phyloP scores from a whole-genome alignment of 1,140 invertebrate species.

The Fopius arisanus region DNA sequence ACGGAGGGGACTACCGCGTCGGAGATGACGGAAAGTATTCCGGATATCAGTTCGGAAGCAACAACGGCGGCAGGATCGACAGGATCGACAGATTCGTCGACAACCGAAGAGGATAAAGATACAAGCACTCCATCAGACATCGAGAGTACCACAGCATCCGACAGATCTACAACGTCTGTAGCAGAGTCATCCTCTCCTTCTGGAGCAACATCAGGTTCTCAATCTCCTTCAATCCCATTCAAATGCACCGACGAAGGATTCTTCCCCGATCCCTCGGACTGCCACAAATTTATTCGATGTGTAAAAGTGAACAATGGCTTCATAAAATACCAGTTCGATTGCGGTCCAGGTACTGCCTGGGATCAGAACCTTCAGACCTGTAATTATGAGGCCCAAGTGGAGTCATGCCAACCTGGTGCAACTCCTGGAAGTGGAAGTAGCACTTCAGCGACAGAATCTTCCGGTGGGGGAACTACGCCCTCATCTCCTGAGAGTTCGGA shows the following conservation, averaged over 20 bases:
- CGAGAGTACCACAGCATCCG: background rate
- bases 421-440: too few species aligned
- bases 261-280: conserved; percentile 69
- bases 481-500: conserved; percentile 3
- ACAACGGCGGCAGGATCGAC: background rate
- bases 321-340: conserved; percentile 54
- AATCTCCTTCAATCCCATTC: conserved; percentile 48
- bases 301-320: conserved; percentile 59
- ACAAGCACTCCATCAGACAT: background rate
- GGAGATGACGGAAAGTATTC: background rate
- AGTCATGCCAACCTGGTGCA: conserved; percentile 41
- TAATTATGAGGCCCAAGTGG: conserved; percentile 49
- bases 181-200: background rate
- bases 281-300: conserved; percentile 70
- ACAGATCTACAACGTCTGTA: background rate
- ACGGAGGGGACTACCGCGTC: background rate
- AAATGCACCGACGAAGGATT: conserved; percentile 74
- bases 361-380: conserved; percentile 61
- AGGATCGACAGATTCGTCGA: too few species aligned
- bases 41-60: background rate
- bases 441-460: conserved; percentile 33
- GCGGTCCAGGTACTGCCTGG: conserved; percentile 55
- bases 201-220: background rate
- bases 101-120: background rate
- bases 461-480: conserved; percentile 30